Evolutionary conservation across 2,797 vertebrate species (phyloP), one percentile per base, ranked within the genome.

Genomic region (Aratinga solstitialis): DNA sequence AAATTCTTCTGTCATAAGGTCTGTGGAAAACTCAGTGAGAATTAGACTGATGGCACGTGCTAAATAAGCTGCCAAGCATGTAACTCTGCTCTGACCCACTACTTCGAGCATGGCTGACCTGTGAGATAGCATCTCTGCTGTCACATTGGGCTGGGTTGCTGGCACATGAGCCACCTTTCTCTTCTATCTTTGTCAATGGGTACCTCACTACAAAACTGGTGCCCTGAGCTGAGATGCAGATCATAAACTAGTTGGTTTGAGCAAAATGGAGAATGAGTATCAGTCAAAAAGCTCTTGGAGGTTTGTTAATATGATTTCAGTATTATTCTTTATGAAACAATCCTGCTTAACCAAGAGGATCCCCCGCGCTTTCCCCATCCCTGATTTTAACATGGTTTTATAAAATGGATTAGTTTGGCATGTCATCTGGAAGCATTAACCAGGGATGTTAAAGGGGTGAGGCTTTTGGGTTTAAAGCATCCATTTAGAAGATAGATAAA

Each of bases 391-490:
- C 81, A 40, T 73, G 38, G 34, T 78, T 94, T 94, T 91, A 80
- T 84, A 75, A 94, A 95, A 94, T 86, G 40, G 76, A 56, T 87
- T 54, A 1, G 6, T 86, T 89, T 94, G 90, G 58, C 50, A 43
- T 78, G 67, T 87, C 84, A 54, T 91, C 65, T 96, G 83, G 83
- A 94, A 83, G 82, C 86, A 87, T 83, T 91, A 77, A 77, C 85
- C 83, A 83, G 67, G 38, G n/a, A 94, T 80, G 81, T 92, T 89
- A 92, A 95, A n/a, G 71, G 72, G 72, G 65, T 83, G 80, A 97
- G 61, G 51, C 38, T 74, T 19, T 92, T 68, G 68, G 17, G 47
- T 92, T 94, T 93, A 85, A 91, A 94, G 42, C n/a, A 77, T 83
- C 84, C 88, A 62, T 80, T 93, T 87, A 80, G 78, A 45, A 66